Evolutionary conservation across 1,140 invertebrate species (phyloP), one percentile per base, ranked within the genome.

Genomic region (Elysia chlorotica): DNA sequence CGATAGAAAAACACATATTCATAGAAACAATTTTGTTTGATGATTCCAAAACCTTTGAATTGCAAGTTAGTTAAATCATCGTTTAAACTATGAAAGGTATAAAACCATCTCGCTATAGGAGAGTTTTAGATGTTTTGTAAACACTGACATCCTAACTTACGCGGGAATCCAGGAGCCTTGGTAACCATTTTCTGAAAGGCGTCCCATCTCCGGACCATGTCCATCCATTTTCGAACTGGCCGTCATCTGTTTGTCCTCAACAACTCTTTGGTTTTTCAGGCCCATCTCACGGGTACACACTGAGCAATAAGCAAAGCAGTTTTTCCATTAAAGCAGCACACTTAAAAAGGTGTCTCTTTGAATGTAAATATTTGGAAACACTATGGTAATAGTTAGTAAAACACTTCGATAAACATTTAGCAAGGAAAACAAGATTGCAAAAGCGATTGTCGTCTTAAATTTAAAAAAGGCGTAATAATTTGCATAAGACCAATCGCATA

Each of bases 121-220:
- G 17, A 17, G 10, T 59, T 59, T 59, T 14, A 59, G 14, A 59
- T 10, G 56, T 17, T 14, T 59, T 19, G 28, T 59, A 59, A 59
- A 17, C 10, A 17, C 6, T 59, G 25, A 10, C 10, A 59, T 10
- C 10, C 10, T 59, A 59, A 63, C 19, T 63, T 30, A 63, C 61
- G 10, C 10, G 14, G 61, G 61, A 14, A 63, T 63, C 61, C 61
- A 63, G 23, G 61, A 63, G 30, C 61, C 61, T 63, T 63, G 28
- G 23, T 63, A 63, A 30, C 14, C 4, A 63, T 63, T 10, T 63
- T 35, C 33, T 31, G 61, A 17, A 4, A 63, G 31, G 19, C 61
- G 30, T 10, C 14, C 61, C 4, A 63, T 14, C 35, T 63, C 25
- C 21, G 61, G 61, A 4, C 61, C 61, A 63, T 63, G 61, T 10